Conservation (phyloP, 2,888 invertebrate species). For the Seira sanloemensis region DNA sequence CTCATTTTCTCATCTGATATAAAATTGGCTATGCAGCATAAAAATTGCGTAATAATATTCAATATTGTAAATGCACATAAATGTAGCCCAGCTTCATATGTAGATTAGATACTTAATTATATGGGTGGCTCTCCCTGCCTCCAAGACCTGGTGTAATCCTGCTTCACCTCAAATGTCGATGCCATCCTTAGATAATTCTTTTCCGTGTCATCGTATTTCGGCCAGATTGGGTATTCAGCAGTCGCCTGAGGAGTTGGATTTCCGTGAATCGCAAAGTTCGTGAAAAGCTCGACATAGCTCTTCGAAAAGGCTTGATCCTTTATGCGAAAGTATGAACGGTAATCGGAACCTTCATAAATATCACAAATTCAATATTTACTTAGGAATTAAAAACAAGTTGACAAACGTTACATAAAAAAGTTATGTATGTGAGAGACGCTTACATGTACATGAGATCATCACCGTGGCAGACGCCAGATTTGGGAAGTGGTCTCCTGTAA, state of each 20-base stretch:
- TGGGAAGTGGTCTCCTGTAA: conserved; percentile 57
- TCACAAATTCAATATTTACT: too few relatives aligned
- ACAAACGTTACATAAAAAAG: too few relatives aligned
- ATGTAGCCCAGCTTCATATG: neutral
- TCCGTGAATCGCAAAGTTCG: conserved; percentile 57
- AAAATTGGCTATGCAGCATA: too few relatives aligned
- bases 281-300: conserved; percentile 47
- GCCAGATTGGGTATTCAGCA: conserved; percentile 60
- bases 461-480: conserved; percentile 62
- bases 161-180: conserved; percentile 19
- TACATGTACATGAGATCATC: conserved; percentile 69
- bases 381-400: too few relatives aligned
- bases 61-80: too few relatives aligned
- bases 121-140: conserved; percentile 37
- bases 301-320: conserved; percentile 41
- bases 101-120: neutral
- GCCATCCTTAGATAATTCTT: conserved; percentile 49
- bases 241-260: conserved; percentile 62
- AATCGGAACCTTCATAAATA: conserved; percentile 38
- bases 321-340: conserved; percentile 41
- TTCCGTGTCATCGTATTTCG: conserved; percentile 40
- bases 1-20: too few relatives aligned
- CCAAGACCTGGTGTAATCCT: conserved; percentile 57
- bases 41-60: too few relatives aligned
- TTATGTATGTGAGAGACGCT: neutral